Evolutionary conservation across 2,113 vertebrate genomes (phyloP), one percentile per base, ranked within the genome.

Genomic region (Phoxinus phoxinus): DNA sequence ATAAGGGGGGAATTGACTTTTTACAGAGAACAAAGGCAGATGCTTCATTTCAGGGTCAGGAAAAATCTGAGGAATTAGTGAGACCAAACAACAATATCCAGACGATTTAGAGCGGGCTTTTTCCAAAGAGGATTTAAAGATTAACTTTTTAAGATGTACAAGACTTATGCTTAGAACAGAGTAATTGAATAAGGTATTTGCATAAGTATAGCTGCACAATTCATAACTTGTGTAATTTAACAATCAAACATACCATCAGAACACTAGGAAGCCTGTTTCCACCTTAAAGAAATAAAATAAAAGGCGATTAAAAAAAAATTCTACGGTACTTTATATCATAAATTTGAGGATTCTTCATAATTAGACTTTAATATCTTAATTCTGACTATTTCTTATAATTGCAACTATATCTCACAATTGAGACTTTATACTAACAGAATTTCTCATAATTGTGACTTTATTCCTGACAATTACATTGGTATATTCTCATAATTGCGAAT

Each of bases 141-240:
- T 95, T 94, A 94, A 94, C 92, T 94, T 94, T 95, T 95, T 90
- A 94, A 95, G 94, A 95, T 95, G 93, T 93, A 92, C 93, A 92
- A 92, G 94, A 94, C 94, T 94, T 94, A 91, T 92, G 92, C 90
- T 94, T 88, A 92, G 91, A 92, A 93, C 91, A 90, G 82, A 90
- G 88, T 95, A 95, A 95, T 93, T 93, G 93, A 95, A 94, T 94
- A 94, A 94, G 85, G 91, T 85, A 93, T 95, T 94, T 94, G 91
- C 92, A 93, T 93, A 91, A 90, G 93, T 91, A 94, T 94, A 94
- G 93, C 88, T 83, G 84, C 84, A 89, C 77, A 83, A 87, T 81
- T 89, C 92, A 88, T 91, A 90, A 92, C 93, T 92, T 51, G 87
- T 92, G 94, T 92, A 89, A 92, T 92, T 92, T 88, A 89, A 92